Percentiles rank a stretch among this genome's conserved stretches.
These are phyloP conservation scores for Sminthurides aquaticus DNA, from an alignment of 2,888 invertebrate species.

Conservation along the genomic window DNA sequence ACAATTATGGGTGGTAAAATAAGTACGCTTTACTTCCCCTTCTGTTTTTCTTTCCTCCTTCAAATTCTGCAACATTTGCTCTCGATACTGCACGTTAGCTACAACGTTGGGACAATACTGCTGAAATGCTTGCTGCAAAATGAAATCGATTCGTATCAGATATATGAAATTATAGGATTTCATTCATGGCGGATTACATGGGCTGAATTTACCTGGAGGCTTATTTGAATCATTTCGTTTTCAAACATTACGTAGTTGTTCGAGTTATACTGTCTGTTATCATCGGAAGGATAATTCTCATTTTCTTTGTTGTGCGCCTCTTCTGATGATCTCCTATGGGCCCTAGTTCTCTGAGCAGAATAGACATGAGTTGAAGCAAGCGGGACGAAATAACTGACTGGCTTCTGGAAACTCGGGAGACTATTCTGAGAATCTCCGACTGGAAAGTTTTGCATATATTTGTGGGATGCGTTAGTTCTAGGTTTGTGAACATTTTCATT, in stretches of 20 bases:
- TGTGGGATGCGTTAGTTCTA: neutral
- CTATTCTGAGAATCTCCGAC: neutral
- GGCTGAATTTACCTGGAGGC: conserved; percentile 15
- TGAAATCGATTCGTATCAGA: neutral
- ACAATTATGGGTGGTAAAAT: conserved; percentile 23
- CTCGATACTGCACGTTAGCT: conserved; percentile 53
- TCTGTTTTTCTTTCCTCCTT: conserved; percentile 50
- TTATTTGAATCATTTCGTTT: conserved; percentile 8
- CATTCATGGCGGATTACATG: neutral
- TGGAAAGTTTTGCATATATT: neutral
- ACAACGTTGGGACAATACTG: conserved; percentile 65
- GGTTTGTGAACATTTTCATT: neutral
- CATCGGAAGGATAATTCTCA: conserved; percentile 1
- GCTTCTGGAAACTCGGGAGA: neutral
- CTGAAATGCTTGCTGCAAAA: conserved; percentile 61
- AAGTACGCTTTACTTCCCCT: conserved; percentile 49
- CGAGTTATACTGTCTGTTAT: neutral
- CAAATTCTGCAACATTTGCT: conserved; percentile 51
- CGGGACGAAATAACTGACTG: conserved; percentile 21
- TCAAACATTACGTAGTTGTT: neutral
- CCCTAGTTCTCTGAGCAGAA: neutral
- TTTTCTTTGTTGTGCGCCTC: neutral
- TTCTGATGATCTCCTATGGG: neutral
- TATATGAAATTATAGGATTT: neutral
- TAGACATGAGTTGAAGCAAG: neutral